Conservation (phyloP, 64 coral and sea anemone genomes). For the Porites australiensis region DNA sequence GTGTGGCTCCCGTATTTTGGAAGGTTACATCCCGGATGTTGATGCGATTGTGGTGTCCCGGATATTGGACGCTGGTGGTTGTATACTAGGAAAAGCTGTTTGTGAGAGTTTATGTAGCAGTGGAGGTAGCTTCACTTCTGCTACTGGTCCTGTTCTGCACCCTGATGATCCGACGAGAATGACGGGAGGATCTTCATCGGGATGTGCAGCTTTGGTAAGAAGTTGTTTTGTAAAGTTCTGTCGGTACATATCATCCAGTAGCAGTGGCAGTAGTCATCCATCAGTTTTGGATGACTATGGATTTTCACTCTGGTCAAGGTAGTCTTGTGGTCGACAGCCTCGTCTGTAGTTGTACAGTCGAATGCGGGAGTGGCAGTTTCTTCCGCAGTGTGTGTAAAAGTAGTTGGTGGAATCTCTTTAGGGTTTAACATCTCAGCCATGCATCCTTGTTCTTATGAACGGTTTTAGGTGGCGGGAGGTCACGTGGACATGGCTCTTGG, state of each 20-base stretch:
- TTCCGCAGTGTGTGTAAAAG: too few species aligned
- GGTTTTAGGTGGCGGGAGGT: slow-evolving; percentile 38
- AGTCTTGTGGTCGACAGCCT: too few species aligned
- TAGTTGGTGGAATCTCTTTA: neutral
- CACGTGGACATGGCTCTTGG: slow-evolving; percentile 86
- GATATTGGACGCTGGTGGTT: slow-evolving; percentile 67
- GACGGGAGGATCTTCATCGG: slow-evolving; percentile 67
- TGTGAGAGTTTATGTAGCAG: slow-evolving; percentile 62
- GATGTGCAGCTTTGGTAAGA: slow-evolving; percentile 67
- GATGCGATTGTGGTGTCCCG: slow-evolving; percentile 69
- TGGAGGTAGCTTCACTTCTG: slow-evolving; percentile 64
- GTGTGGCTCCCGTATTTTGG: slow-evolving; percentile 66
- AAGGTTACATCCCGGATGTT: slow-evolving; percentile 68
- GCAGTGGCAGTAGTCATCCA: too few species aligned
- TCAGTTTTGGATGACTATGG: too few species aligned
- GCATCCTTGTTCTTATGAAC: neutral
- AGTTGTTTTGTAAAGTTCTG: neutral
- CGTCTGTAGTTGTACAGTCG: too few species aligned
- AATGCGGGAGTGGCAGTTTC: too few species aligned
- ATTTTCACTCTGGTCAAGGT: too few species aligned
- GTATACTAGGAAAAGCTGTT: slow-evolving; percentile 55
- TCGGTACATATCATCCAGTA: neutral
- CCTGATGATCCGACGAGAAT: slow-evolving; percentile 42
- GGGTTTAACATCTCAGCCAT: neutral
- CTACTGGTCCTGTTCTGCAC: slow-evolving; percentile 62